Evolutionary conservation across 2,888 invertebrate genomes (phyloP).

Genomic region (Podotricha telesiphe): DNA sequence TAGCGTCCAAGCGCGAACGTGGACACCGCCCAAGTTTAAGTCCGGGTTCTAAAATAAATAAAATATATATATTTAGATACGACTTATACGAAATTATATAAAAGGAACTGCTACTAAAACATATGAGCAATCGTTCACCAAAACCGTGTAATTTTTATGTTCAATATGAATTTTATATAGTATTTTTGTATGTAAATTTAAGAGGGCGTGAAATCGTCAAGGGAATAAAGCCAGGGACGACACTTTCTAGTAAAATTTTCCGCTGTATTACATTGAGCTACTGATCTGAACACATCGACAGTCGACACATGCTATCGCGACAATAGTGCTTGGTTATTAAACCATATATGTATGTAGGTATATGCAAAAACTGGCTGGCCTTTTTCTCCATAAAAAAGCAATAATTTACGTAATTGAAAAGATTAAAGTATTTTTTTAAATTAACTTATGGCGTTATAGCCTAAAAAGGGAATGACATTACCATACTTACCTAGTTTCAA

Average conservation of each 20-base stretch:
- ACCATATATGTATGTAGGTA: background rate
- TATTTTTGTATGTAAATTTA: constrained; percentile 7
- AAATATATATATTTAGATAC: too few relatives aligned
- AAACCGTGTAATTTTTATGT: background rate
- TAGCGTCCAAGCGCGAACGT: too few relatives aligned
- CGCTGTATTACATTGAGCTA: constrained; percentile 12
- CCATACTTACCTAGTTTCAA: too few relatives aligned
- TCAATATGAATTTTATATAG: background rate
- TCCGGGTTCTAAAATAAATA: too few relatives aligned
- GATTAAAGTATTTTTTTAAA: background rate
- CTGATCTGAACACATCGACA: background rate
- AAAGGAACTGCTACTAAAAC: background rate
- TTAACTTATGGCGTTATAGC: background rate
- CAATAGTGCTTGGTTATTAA: background rate
- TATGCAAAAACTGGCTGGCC: too few relatives aligned
- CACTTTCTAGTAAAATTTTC: constrained; percentile 19
- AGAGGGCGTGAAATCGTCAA: constrained; percentile 5
- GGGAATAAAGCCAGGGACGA: constrained; percentile 11
- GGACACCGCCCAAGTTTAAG: too few relatives aligned
- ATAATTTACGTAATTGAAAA: background rate
- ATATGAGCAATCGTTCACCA: background rate
- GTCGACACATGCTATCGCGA: background rate
- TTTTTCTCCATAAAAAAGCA: too few relatives aligned
- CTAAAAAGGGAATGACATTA: too few relatives aligned
- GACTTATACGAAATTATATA: too few relatives aligned